phyloP scores from a whole-genome alignment of 1,140 invertebrate species.

The Sogatella furcifera region DNA sequence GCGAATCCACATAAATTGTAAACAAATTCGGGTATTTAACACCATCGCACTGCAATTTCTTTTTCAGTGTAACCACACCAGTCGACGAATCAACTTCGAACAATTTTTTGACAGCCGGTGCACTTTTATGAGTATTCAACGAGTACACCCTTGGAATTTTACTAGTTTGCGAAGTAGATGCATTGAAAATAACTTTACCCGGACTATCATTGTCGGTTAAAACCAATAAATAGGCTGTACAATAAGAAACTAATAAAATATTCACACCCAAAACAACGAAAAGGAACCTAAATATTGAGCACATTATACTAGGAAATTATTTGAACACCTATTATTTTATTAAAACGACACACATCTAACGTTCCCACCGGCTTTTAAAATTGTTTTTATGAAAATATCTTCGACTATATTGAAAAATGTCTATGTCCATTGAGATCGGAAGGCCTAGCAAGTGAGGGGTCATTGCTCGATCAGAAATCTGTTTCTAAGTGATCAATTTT shows the following conservation, averaged over 20 bases:
- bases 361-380: neutral
- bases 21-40: constrained; percentile 73
- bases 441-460: no score
- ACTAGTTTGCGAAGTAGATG: constrained; percentile 60
- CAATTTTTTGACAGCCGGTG: constrained; percentile 66
- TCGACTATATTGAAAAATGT: neutral
- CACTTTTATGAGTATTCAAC: constrained; percentile 64
- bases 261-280: constrained; percentile 3
- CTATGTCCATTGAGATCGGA: neutral
- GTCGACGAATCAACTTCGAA: constrained; percentile 59
- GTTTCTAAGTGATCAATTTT: no score
- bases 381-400: neutral
- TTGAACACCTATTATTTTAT: neutral
- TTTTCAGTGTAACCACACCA: constrained; percentile 62
- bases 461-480: no score
- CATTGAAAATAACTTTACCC: constrained; percentile 63
- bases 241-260: neutral
- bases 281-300: constrained; percentile 1
- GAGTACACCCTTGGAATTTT: constrained; percentile 41
- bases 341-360: neutral
- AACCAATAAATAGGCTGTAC: constrained; percentile 50
- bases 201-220: constrained; percentile 52
- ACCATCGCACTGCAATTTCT: constrained; percentile 62
- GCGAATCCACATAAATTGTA: constrained; percentile 75
- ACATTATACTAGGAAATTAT: neutral